These are phyloP conservation scores for Lycopodina hypogea DNA, from an alignment of 37 sponge, comb jelly and placozoan species.

Conservation along the genomic window DNA sequence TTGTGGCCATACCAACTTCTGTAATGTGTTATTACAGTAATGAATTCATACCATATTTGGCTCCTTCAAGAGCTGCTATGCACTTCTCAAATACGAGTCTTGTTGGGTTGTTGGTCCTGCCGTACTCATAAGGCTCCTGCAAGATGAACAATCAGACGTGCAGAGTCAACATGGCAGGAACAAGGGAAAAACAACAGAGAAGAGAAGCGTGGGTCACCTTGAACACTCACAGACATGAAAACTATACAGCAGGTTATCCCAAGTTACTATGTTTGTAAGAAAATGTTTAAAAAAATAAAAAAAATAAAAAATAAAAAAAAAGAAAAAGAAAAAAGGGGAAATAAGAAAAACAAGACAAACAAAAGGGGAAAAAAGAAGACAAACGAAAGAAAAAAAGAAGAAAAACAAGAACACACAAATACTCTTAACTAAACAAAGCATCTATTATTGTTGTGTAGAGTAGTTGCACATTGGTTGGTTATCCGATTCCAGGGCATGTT, in stretches of 20 bases:
- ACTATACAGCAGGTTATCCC: not conserved
- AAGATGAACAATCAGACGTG: not conserved
- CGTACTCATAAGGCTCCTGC: constrained; percentile 81
- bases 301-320: too few relatives aligned
- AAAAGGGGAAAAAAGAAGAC: too few relatives aligned
- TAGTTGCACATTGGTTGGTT: too few relatives aligned
- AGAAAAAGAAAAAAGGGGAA: too few relatives aligned
- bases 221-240: not conserved
- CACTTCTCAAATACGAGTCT: constrained; percentile 80
- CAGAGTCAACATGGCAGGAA: not conserved
- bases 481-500: too few relatives aligned
- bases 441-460: too few relatives aligned
- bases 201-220: not conserved
- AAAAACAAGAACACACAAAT: too few relatives aligned
- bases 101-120: constrained; percentile 91
- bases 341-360: too few relatives aligned
- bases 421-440: too few relatives aligned
- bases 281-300: not conserved
- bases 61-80: constrained; percentile 84
- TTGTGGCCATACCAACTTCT: too few relatives aligned
- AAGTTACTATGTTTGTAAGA: not conserved
- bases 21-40: too few relatives aligned
- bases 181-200: not conserved
- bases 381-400: too few relatives aligned
- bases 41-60: constrained; percentile 64